Conservation (phyloP, 2,888 invertebrate genomes). For the Argyra leucocephala region DNA sequence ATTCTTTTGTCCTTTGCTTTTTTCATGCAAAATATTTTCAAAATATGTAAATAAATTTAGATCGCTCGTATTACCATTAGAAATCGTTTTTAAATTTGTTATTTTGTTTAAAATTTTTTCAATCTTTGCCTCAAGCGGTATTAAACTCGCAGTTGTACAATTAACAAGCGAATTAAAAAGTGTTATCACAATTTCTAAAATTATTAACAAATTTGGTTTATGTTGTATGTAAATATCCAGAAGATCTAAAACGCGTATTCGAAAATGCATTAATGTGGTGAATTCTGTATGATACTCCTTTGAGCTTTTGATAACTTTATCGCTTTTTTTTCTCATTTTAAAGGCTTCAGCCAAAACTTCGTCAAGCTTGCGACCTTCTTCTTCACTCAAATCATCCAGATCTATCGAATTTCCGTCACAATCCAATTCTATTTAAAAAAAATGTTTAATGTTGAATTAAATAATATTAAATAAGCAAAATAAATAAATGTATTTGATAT, state of each 20-base stretch:
- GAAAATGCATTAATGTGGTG: constrained; percentile 60
- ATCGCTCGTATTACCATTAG: constrained; percentile 28
- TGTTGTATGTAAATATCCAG: constrained; percentile 64
- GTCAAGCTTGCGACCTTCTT: constrained; percentile 63
- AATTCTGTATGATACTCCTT: constrained; percentile 54
- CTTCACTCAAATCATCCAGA: constrained; percentile 64
- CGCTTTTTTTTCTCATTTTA: constrained; percentile 33
- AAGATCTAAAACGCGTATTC: constrained; percentile 64
- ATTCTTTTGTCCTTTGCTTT: constrained; percentile 26
- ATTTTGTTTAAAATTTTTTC: constrained; percentile 37
- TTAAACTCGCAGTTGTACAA: constrained; percentile 58
- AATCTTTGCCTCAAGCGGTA: constrained; percentile 55
- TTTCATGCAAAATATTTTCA: constrained; percentile 31
- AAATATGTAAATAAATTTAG: constrained; percentile 30
- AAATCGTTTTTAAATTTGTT: constrained; percentile 26
- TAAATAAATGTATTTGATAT: no score
- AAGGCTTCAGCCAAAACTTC: constrained; percentile 66
- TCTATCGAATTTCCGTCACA: constrained; percentile 62
- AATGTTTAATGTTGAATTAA: not conserved
- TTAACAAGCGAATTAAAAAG: constrained; percentile 59
- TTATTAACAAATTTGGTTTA: constrained; percentile 56
- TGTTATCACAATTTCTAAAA: constrained; percentile 59
- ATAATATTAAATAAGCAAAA: no score
- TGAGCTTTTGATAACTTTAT: constrained; percentile 41
- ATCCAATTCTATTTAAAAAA: constrained; percentile 38